A percentile compares a stretch with the other conserved stretches of the same genome.
These are phyloP conservation scores for Orthonyx spaldingii DNA, from an alignment of 2,113 vertebrate species.

Conservation along the genomic window DNA sequence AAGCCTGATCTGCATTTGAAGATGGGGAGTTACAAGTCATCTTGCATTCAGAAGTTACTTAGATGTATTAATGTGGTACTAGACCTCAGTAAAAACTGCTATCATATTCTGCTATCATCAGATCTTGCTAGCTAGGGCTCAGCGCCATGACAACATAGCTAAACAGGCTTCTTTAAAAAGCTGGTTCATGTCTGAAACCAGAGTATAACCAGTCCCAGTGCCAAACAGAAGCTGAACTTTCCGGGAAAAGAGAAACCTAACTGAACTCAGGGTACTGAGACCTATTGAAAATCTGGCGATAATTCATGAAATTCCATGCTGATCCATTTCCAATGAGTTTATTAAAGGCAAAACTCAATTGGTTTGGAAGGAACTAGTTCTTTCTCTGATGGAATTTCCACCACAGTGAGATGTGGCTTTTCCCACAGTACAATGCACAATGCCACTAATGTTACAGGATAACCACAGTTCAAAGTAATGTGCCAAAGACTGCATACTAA, in stretches of 20 bases:
- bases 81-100: background rate
- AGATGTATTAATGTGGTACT: background rate
- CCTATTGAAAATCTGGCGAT: background rate
- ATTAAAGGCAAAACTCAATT: background rate
- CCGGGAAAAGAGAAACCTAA: background rate
- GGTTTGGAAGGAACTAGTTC: background rate
- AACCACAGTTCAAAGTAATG: background rate
- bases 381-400: constrained; percentile 2
- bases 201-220: background rate
- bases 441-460: background rate
- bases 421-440: background rate
- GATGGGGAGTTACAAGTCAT: background rate
- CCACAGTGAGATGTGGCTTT: background rate
- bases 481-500: constrained; percentile 17
- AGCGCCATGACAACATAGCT: background rate
- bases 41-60: background rate
- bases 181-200: background rate
- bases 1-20: background rate
- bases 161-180: background rate
- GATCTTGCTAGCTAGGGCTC: background rate
- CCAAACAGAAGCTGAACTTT: background rate
- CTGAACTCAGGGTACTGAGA: background rate
- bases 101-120: background rate
- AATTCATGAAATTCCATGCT: background rate
- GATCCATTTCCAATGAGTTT: background rate